Conservation (phyloP, 2,797 vertebrate species). For the Pangasius larnaudii region DNA sequence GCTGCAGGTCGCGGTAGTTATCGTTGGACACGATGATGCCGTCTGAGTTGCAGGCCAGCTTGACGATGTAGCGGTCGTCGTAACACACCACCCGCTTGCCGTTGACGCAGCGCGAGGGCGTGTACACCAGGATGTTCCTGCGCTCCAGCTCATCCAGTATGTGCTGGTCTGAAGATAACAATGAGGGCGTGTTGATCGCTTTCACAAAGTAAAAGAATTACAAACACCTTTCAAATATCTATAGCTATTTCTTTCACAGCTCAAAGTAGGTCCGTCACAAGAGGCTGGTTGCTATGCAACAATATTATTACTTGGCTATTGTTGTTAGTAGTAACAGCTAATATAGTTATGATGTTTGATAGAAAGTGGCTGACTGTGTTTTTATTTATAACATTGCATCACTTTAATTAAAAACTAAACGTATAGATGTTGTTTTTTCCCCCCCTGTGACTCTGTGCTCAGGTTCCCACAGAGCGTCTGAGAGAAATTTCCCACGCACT, state of each 20-base stretch:
- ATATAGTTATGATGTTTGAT: neutral
- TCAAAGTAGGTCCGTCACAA: neutral
- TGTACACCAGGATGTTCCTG: conserved; percentile 76
- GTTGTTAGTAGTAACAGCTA: neutral
- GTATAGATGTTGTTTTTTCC: neutral
- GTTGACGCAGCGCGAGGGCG: conserved; percentile 70
- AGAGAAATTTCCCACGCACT: neutral
- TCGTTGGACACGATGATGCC: conserved; percentile 79
- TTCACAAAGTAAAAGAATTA: neutral
- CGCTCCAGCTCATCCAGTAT: conserved; percentile 75
- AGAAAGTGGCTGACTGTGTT: neutral
- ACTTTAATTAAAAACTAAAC: neutral
- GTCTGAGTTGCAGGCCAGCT: conserved; percentile 69
- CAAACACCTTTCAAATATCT: neutral
- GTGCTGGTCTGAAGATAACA: conserved; percentile 69
- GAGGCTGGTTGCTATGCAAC: too few species aligned
- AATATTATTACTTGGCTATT: neutral
- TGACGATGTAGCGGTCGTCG: conserved; percentile 79
- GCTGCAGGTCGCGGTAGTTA: conserved; percentile 78
- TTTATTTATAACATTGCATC: neutral
- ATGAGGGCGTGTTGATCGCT: neutral
- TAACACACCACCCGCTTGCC: conserved; percentile 79
- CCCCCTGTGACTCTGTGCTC: neutral
- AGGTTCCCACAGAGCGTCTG: neutral
- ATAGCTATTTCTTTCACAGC: neutral